phyloP scores from a whole-genome alignment of 2,888 invertebrate species.

The Eupithecia subfuscata region DNA sequence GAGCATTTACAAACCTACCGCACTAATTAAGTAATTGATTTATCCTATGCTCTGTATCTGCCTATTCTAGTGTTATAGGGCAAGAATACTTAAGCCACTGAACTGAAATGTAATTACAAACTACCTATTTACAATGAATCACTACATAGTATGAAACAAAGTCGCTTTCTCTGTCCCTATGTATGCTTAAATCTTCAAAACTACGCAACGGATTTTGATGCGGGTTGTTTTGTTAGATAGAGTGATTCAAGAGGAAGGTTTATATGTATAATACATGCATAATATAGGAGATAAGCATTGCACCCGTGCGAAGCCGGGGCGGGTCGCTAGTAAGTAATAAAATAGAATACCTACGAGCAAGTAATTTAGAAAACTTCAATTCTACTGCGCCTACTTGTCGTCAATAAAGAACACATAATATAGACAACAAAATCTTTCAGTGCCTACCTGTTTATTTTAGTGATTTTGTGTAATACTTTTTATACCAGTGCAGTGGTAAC shows the following conservation, averaged over 20 bases:
- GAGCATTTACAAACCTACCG: slow-evolving; percentile 12
- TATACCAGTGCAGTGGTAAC: background rate
- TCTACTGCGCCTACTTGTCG: background rate
- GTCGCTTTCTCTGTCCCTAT: no score
- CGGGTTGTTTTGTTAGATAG: no score
- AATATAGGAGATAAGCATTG: no score
- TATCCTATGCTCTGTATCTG: background rate
- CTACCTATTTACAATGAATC: background rate
- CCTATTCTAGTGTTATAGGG: background rate
- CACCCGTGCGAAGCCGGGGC: no score
- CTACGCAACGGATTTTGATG: no score
- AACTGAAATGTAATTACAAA: background rate
- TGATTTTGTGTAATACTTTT: background rate
- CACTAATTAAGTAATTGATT: slow-evolving; percentile 4
- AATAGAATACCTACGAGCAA: background rate
- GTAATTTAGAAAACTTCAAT: background rate
- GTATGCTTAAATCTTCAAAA: no score
- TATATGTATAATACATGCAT: no score
- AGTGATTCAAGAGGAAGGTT: no score
- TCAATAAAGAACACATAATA: background rate
- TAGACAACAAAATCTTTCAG: no score
- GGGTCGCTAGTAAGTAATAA: no score
- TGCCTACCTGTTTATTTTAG: background rate
- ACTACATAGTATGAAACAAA: no score
- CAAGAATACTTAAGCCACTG: background rate